Evolutionary conservation across 2,113 vertebrate species (phyloP), one percentile per base, ranked within the genome.

Genomic region (Leptobrachium leishanense): DNA sequence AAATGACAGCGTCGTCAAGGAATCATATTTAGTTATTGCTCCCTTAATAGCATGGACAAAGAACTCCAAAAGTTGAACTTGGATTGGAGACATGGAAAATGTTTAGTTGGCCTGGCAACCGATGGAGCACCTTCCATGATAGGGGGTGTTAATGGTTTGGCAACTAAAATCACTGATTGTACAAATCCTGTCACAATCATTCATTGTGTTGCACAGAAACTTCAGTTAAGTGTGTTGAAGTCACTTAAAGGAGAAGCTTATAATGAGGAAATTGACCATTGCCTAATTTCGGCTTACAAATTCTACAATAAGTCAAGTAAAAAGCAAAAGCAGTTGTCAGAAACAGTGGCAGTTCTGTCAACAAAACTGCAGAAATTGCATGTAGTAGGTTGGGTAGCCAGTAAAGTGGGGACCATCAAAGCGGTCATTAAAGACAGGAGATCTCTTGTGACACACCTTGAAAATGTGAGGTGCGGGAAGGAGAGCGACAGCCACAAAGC

Each of bases 301-400:
- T 55, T 55, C 54, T 55, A 55, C 54, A 55, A 55, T 31, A 31
- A 1, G 20, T 31, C 20, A 31, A 31, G 20, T 31, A 31, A 31
- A 31, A 31, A 31, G 20, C 11, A 55, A 12, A 12, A 8, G 7
- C 6, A 55, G 54, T 55, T 8, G 11, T 8, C 1, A 55, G 54
- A 6, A 55, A 55, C 6, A 55, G 54, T 12, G 11, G 54, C 11
- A 8, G 54, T 55, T 12, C 54, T 6, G 11, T 8, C 6, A 6
- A 55, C 54, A 55, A 55, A 55, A 55, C 54, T 55, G 54, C 54
- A 55, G 54, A 55, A 55, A 55, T 55, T 55, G 54, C 54, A 55
- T 55, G 11, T 12, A 55, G 54, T 55, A 55, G 1, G 54, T 55
- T 55, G 54, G 54, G 54, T 55, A 55, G 54, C 54, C 54, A 55